These are phyloP conservation scores for Apamea crenata DNA, from an alignment of 2,888 invertebrate species.

Conservation along the genomic window DNA sequence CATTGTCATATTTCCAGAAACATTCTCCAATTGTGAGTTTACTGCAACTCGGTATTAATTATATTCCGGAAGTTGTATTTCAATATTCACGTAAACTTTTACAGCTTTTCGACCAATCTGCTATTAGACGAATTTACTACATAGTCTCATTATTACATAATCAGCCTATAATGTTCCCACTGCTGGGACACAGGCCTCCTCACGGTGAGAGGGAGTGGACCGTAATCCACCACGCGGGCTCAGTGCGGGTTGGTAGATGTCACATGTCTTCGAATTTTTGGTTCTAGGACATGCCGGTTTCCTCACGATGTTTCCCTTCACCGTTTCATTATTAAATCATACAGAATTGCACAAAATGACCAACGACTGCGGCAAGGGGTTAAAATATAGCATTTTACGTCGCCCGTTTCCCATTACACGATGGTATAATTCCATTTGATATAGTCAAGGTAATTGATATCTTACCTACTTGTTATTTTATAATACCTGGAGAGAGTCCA, in stretches of 20 bases:
- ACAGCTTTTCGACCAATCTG: constrained; percentile 29
- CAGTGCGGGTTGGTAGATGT: too few relatives aligned
- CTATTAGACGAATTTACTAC: constrained; percentile 41
- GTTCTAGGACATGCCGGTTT: too few relatives aligned
- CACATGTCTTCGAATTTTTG: too few relatives aligned
- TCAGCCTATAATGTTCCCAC: too few relatives aligned
- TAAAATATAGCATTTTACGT: constrained; percentile 59
- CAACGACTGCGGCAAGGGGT: constrained; percentile 27
- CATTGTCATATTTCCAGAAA: background rate
- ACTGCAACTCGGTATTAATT: constrained; percentile 5
- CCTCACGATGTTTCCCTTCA: too few relatives aligned
- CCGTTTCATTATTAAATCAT: constrained; percentile 15
- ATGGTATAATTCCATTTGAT: constrained; percentile 61
- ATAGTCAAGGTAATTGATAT: constrained; percentile 57
- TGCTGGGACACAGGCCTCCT: too few relatives aligned
- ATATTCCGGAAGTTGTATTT: constrained; percentile 31
- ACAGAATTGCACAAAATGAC: constrained; percentile 56
- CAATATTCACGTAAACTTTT: constrained; percentile 24
- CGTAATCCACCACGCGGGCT: too few relatives aligned
- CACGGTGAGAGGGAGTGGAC: too few relatives aligned
- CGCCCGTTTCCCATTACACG: constrained; percentile 46
- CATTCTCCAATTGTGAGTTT: constrained; percentile 2
- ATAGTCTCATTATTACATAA: background rate
- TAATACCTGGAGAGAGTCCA: constrained; percentile 56
- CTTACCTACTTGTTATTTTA: constrained; percentile 54